Evolutionary conservation across 2,113 vertebrate genomes (phyloP), one percentile per base, ranked within the genome.

Genomic region (Neotragus pygmaeus): DNA sequence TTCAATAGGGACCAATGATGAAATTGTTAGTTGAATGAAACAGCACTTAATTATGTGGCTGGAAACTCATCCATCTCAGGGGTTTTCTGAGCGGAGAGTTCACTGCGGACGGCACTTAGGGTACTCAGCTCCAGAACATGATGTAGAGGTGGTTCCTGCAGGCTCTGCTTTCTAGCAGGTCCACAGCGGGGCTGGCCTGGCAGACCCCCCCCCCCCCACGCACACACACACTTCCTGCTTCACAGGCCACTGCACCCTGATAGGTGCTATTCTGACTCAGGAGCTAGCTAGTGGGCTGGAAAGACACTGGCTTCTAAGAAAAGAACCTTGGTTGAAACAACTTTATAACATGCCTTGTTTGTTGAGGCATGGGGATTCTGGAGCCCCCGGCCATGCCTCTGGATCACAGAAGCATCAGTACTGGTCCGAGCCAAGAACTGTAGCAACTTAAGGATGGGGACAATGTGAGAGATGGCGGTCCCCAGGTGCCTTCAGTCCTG

Each of bases 11-110:
- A 70, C 70, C 86, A 93, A 33, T 57, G 81, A 84, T 30, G 51
- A 64, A 80, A 51, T 36, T 89, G 83, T 90, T 87, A 25, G 86
- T 75, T 5, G 43, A 30, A n/a, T 9, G 33, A 88, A 75, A 33
- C 28, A 45, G 88, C 53, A 53, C 58, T 89, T 93, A 86, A 57
- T 90, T 64, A 45, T 90, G 94, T 87, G 62, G 89, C 90, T 92
- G 58, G 95, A 62, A 77, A 92, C 81, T 85, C 78, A 21, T 0
- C 1, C 39, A 7, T 57, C 28, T 43, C 86, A 15, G 11, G 81
- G 62, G 10, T 57, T 80, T 53, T 92, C 51, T 28, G 43, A 36
- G 57, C 19, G 15, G 13, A 86, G 70, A 75, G 36, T 45, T 87
- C 53, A 28, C 55, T 33, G 73, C 25, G 19, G 39, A 36, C 51